Evolutionary conservation across 2,113 vertebrate species (phyloP), one percentile per base, ranked within the genome.

Genomic region (Callopanchax toddi): DNA sequence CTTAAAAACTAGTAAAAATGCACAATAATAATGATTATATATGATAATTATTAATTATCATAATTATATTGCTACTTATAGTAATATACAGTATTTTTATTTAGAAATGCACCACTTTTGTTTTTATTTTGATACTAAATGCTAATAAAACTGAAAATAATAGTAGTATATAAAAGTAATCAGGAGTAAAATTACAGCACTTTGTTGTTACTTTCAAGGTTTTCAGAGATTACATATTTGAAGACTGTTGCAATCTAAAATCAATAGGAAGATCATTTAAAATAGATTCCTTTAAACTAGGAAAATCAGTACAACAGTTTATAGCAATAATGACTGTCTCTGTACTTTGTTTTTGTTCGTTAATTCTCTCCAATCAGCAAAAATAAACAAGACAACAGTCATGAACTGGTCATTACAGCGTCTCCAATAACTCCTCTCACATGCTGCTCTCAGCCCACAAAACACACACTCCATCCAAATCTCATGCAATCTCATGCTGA

Each of bases 361-460:
- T 42, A 42, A 16, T n/a, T n/a, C 16, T 67, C 73, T 76, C 34
- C 64, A 55, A 67, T 60, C 36, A 37, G 63, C 37, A 56, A 54
- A 78, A 74, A 69, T 52, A 76, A 74, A 68, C 60, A 42, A 23
- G n/a, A 42, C n/a, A 32, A 32, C 29, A 32, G 29, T 32, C 29
- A 32, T 32, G 29, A 5, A 23, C 53, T 54, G 52, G 52, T 79
- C 51, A 51, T 73, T 54, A 54, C 43, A 39, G 52, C 32, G 39
- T 62, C 68, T 42, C 40, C 40, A 42, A 17, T 42, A 79, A 81
- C 70, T 32, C 52, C 1, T 13, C 39, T 53, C 4, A 5, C 57
- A 57, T 49, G 20, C 22, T 46, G 17, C 29, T 52, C 29, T 52
- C 6, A 44, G 36, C 34, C 23, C 10, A 25, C 29, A 50, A 66